Evolutionary conservation across 2,888 invertebrate species (phyloP).

Genomic region (Anoplius nigerrimus): DNA sequence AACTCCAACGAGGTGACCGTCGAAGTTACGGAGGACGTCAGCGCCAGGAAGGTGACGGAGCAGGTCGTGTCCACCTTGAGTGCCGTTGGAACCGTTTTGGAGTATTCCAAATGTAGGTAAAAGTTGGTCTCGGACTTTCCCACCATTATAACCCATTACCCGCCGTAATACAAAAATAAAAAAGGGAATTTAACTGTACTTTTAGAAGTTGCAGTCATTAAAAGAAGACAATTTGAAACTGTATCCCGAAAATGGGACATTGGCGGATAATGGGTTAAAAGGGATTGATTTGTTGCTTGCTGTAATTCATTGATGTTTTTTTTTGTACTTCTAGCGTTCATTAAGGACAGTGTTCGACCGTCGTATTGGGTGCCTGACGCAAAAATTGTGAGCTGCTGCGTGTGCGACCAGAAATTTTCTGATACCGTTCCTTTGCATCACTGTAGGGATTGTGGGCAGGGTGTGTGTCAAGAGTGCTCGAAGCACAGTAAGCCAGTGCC

Average conservation of each 20-base stretch:
- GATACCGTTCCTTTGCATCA: slow-evolving; percentile 73
- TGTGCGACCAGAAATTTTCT: slow-evolving; percentile 80
- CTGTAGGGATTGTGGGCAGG: slow-evolving; percentile 84
- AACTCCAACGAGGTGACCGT: slow-evolving; percentile 64
- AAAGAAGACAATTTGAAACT: too few relatives aligned
- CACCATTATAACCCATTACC: too few relatives aligned
- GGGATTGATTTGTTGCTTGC: not conserved
- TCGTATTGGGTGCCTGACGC: slow-evolving; percentile 88
- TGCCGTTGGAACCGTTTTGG: slow-evolving; percentile 83
- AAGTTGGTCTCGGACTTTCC: not conserved
- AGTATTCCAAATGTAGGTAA: slow-evolving; percentile 82
- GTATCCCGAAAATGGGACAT: too few relatives aligned
- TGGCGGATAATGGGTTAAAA: not conserved
- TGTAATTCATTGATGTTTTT: too few relatives aligned
- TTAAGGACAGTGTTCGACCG: slow-evolving; percentile 86
- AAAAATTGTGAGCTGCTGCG: slow-evolving; percentile 81
- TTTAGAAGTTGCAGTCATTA: too few relatives aligned
- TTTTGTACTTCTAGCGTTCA: slow-evolving; percentile 75
- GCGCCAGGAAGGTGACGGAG: slow-evolving; percentile 82
- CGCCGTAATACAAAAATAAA: too few relatives aligned
- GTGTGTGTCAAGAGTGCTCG: slow-evolving; percentile 86
- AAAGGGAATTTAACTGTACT: too few relatives aligned
- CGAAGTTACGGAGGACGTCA: slow-evolving; percentile 74
- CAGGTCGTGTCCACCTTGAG: slow-evolving; percentile 84
- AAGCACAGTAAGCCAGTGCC: slow-evolving; percentile 82